Conservation (phyloP, 2,113 vertebrate genomes). For the Corythaixoides concolor region DNA sequence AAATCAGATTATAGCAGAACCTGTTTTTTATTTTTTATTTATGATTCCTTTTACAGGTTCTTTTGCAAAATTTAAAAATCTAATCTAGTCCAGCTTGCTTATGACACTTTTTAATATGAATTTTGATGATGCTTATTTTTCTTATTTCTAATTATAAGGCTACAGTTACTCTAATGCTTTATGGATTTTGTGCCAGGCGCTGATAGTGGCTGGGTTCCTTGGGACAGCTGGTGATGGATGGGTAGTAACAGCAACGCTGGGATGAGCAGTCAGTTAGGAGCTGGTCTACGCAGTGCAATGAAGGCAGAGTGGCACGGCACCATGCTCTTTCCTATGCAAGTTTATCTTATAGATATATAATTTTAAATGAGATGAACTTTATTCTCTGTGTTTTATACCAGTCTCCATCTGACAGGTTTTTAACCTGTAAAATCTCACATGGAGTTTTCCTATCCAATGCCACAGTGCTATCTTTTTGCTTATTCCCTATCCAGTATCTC, state of each 20-base stretch:
- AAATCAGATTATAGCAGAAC: not conserved
- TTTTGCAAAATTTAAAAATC: not conserved
- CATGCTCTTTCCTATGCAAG: not conserved
- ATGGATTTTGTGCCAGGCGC: not conserved
- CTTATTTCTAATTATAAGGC: not conserved
- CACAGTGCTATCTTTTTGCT: not conserved
- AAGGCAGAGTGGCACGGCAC: not conserved
- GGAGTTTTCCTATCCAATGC: not conserved
- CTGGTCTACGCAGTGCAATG: not conserved
- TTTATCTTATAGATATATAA: too few relatives aligned
- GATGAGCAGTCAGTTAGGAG: not conserved
- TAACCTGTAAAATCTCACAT: not conserved
- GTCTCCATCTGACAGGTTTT: not conserved
- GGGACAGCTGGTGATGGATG: not conserved
- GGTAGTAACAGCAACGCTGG: not conserved
- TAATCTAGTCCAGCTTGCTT: not conserved
- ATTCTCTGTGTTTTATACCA: not conserved
- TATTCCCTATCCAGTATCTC: not conserved
- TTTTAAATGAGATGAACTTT: not conserved
- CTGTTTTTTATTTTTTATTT: not conserved
- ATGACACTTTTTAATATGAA: not conserved
- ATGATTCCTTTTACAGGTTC: not conserved
- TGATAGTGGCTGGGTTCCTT: not conserved
- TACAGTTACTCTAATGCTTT: not conserved
- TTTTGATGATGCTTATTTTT: not conserved